Evolutionary conservation across 1,140 invertebrate species (phyloP), one percentile per base, ranked within the genome.

Genomic region (Eubasilissa regina): DNA sequence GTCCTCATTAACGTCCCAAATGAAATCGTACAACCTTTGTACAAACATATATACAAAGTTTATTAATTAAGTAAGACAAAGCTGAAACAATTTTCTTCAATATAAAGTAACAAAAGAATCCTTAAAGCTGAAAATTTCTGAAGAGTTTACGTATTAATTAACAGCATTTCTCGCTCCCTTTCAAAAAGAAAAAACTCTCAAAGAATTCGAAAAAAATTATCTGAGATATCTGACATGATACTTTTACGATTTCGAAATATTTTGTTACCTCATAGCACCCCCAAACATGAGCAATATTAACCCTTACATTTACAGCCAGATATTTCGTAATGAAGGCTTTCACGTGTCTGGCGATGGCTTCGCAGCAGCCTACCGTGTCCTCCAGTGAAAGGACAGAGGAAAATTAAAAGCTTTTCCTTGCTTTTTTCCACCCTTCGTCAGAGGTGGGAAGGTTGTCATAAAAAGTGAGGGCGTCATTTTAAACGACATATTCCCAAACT

Each of bases 341-440:
- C 60, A 25, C 19, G 13, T 64, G 60, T 64, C 60, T 64, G 19
- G 60, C 35, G 21, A 15, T n/a, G 19, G 60, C 60, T 64, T 43
- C 55, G 55, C 55, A 58, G 55, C 17, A 17, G 21, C 58, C 21
- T 25, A 13, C 15, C 25, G 60, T 64, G 60, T 64, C 44, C n/a
- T 68, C 44, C 13, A 44, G 45, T 75, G 58, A 74, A 77, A 58
- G 77, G 80, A 79, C 64, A 75, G n/a, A 53, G 81, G 76, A 75
- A 81, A 82, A 82, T 82, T 82, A 82, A 82, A 82, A 82, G 81
- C 81, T 80, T 82, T 82, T 82, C 78, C 81, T 82, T 82, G 81
- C 81, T 82, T 82, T 80, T 81, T 82, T 80, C 77, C 80, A 78
- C 64, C 66, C 74, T 66, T 66, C 19, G 45, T 15, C 13, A 3